These are phyloP conservation scores for Tetramorium alpestre DNA, from an alignment of 1,140 invertebrate genomes.

Conservation along the genomic window DNA sequence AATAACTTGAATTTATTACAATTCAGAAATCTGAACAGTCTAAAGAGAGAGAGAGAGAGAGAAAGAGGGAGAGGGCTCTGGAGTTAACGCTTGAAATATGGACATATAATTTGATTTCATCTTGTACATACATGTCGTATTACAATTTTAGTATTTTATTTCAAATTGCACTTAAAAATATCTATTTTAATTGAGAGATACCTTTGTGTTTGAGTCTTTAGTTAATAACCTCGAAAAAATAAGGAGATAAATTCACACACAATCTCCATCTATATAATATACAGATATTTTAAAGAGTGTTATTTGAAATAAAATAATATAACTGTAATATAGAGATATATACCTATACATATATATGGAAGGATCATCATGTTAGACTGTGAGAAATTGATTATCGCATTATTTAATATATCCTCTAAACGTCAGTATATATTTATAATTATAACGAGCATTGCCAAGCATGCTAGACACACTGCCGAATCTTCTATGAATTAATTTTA, in stretches of 20 bases:
- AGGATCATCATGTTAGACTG: conserved; percentile 23
- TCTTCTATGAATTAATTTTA: conserved; percentile 83
- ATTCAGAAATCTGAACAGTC: background rate
- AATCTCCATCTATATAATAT: background rate
- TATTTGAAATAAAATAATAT: background rate
- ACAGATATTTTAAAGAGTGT: conserved; percentile 6
- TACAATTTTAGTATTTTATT: conserved; percentile 14
- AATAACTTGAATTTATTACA: background rate
- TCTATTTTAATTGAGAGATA: background rate
- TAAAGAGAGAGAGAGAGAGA: too few relatives aligned
- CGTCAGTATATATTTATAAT: conserved; percentile 79
- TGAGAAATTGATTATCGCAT: conserved; percentile 74
- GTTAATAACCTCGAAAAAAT: background rate
- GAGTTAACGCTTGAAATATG: background rate
- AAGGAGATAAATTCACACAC: background rate
- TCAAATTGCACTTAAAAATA: background rate
- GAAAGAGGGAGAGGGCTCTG: background rate
- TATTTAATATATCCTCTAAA: conserved; percentile 81
- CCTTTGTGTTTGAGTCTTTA: background rate
- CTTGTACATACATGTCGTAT: conserved; percentile 2
- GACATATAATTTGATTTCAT: conserved; percentile 8
- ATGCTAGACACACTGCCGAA: conserved; percentile 85
- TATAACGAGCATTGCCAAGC: conserved; percentile 82
- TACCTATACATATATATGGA: conserved; percentile 16
- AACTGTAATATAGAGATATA: conserved; percentile 12